Percentiles rank a stretch among this genome's conserved stretches.
These are phyloP conservation scores for Aplysina aerophoba DNA, from an alignment of 37 sponge, comb jelly and placozoan genomes.

Conservation along the genomic window DNA sequence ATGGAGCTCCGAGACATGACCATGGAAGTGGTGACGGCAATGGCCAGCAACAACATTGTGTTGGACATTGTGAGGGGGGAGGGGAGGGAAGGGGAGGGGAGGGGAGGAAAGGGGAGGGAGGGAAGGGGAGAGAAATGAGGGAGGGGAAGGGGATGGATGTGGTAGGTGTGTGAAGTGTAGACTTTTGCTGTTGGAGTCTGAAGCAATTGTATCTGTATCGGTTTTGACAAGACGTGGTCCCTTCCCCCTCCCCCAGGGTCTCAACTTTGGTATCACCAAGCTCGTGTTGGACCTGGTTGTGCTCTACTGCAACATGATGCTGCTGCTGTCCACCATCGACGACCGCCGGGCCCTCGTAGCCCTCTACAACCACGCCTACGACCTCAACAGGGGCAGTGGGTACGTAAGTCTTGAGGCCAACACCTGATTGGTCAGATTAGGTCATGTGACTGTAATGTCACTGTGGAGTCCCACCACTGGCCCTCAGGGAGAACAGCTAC, in stretches of 20 bases:
- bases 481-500: constrained; percentile 74
- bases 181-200: too few relatives aligned
- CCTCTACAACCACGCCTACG: constrained; percentile 85
- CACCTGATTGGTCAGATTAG: neutral
- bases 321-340: constrained; percentile 80
- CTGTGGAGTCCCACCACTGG: too few relatives aligned
- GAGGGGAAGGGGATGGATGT: too few relatives aligned
- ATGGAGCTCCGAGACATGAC: constrained; percentile 90
- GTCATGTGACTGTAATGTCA: neutral
- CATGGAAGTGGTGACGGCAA: constrained; percentile 80
- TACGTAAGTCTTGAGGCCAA: constrained; percentile 19
- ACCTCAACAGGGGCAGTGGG: constrained; percentile 62
- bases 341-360: constrained; percentile 76
- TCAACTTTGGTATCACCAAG: constrained; percentile 86
- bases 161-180: too few relatives aligned
- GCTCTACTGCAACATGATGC: constrained; percentile 70
- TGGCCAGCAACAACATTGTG: constrained; percentile 75
- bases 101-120: too few relatives aligned
- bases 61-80: constrained; percentile 76
- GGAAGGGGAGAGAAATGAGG: too few relatives aligned
- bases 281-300: constrained; percentile 74
- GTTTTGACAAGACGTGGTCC: too few relatives aligned
- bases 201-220: too few relatives aligned
- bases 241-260: constrained; percentile 32
- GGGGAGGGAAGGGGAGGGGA: neutral